Evolutionary conservation across 1,140 invertebrate species (phyloP), one percentile per base, ranked within the genome.

Genomic region (Cotesia typhae): DNA sequence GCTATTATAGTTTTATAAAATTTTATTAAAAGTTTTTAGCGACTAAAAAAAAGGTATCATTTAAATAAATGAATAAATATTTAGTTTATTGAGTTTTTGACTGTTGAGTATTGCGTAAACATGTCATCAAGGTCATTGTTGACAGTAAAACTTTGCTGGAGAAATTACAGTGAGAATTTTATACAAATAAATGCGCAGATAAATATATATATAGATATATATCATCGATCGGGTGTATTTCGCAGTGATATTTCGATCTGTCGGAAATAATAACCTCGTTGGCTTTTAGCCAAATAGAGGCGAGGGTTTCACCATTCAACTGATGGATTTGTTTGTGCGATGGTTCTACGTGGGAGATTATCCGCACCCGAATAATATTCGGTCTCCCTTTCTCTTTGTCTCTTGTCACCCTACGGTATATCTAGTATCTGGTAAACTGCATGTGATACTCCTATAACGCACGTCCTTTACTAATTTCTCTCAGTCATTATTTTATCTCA

Each of bases 261-360:
- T 77, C 72, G 71, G 79, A 81, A 81, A 79, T 81, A 80, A 81
- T 81, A 81, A 81, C 69, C 78, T 64, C 61, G 64, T 73, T 81
- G 79, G 80, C 80, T 80, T 79, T 80, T 74, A 79, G 80, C 80
- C 80, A 81, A 81, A 79, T 75, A 73, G 69, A 68, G 66, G 61
- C 41, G 41, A 35, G 65, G 65, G 74, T 73, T 72, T 74, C 72
- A 36, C 57, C 67, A 71, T 68, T 59, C 72, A 76, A 75, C 77
- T 77, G 78, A 79, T 79, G 78, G 79, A 80, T 80, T 75, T 80
- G 76, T 80, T 80, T 80, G 79, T 73, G 73, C 72, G 72, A 74
- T 78, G 70, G 79, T 80, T 75, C 76, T 75, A 68, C 69, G 72
- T 52, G 64, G 69, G 63, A 77, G 76, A 78, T 76, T 78, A 79